These are phyloP conservation scores for Clistopyga incitator DNA, from an alignment of 2,888 invertebrate species.

Conservation along the genomic window DNA sequence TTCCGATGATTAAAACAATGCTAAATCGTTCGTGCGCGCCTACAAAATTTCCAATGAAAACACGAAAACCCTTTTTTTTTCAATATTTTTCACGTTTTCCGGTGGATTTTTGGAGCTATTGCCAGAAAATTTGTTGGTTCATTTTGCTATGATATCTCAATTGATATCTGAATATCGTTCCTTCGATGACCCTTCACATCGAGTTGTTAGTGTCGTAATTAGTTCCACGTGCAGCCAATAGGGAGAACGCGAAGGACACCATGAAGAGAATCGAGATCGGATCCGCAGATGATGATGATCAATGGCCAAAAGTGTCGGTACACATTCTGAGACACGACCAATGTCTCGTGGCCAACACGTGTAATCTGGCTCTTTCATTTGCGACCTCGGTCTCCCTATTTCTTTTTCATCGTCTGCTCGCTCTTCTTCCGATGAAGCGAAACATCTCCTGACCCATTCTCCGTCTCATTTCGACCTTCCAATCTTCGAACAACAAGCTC, in stretches of 20 bases:
- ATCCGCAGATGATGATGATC: not conserved
- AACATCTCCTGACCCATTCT: constrained; percentile 47
- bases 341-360: constrained; percentile 70
- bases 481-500: constrained; percentile 74
- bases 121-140: constrained; percentile 12
- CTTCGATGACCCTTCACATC: constrained; percentile 72
- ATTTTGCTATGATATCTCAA: not conserved
- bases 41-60: too few species aligned
- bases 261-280: not conserved
- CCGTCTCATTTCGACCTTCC: constrained; percentile 66
- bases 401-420: constrained; percentile 47
- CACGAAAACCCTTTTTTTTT: not conserved
- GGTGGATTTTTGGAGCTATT: too few species aligned
- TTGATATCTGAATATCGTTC: not conserved
- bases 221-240: constrained; percentile 76
- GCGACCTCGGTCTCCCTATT: constrained; percentile 37
- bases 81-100: constrained; percentile 47
- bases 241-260: constrained; percentile 39
- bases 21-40: too few species aligned
- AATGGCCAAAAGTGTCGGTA: constrained; percentile 1
- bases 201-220: constrained; percentile 75
- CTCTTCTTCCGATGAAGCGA: constrained; percentile 48
- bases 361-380: constrained; percentile 65
- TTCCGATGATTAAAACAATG: too few species aligned
- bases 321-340: not conserved